phyloP scores from a whole-genome alignment of 1,140 invertebrate genomes.

The Drosophila kohkoa region DNA sequence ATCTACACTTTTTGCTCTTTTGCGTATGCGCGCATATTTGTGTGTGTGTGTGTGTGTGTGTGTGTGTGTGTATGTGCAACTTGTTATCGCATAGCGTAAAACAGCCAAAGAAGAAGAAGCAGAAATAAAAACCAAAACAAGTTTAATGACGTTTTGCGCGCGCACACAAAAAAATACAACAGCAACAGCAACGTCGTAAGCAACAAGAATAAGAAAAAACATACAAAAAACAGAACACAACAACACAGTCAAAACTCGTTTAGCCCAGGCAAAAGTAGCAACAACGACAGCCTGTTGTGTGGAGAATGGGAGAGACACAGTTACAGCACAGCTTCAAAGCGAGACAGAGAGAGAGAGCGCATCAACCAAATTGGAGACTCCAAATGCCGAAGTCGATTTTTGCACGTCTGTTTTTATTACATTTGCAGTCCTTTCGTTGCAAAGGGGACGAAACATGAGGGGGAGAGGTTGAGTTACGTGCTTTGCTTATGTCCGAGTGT shows the following conservation, averaged over 20 bases:
- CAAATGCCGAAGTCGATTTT: conserved; percentile 55
- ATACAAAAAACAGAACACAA: conserved; percentile 39
- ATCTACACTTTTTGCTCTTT: conserved; percentile 46
- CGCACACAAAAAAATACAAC: conserved; percentile 48
- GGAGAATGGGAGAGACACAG: conserved; percentile 37
- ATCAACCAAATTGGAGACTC: conserved; percentile 18
- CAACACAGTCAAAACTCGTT: conserved; percentile 38
- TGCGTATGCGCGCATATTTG: conserved; percentile 38
- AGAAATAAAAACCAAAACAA: conserved; percentile 82
- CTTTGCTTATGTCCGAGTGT: conserved; percentile 3
- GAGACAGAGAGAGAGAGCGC: conserved; percentile 39
- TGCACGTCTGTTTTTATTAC: conserved; percentile 81
- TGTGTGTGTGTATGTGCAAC: conserved; percentile 72
- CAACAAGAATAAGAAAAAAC: conserved; percentile 23
- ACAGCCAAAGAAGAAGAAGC: conserved; percentile 64
- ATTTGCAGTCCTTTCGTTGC: conserved; percentile 61
- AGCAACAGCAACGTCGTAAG: conserved; percentile 23
- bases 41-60: conserved; percentile 51
- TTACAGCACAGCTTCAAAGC: conserved; percentile 30
- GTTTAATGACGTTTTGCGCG: conserved; percentile 84
- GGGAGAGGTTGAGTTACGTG: too few species aligned
- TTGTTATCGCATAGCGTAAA: conserved; percentile 82
- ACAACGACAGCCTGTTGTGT: background rate
- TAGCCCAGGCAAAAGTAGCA: conserved; percentile 23
- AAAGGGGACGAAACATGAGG: too few species aligned